Base-by-base conservation (phyloP, 2,797 vertebrate genomes). In the Sebastes nivosus region DNA sequence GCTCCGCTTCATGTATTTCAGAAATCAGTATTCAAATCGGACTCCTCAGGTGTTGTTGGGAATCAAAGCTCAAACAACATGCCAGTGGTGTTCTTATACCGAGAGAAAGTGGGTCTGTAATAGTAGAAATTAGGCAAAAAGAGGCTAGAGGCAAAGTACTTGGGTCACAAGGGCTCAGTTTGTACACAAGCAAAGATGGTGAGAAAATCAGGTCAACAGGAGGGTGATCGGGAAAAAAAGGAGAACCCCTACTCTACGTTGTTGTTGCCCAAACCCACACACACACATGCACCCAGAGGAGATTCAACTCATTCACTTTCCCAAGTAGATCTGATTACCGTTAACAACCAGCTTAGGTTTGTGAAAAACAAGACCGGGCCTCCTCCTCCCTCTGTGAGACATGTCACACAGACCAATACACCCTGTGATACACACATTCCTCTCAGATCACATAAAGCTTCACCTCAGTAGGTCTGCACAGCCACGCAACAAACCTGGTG, bases 311-410 rank as follows among this genome's bases (percentile, higher is more conserved):
- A 91, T 86, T 93, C 83, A 88, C 89, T 94, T 95, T 95, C 93
- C 92, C 93, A 95, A 95, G 92, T 95, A 86, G 95, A 90, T 95
- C 93, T 76, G 71, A 88, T 95, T 95, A 92, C 94, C 8, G 2
- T 77, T 68, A 83, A 88, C 78, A 84, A 84, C 61, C 77, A 77
- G 77, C 82, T 94, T 75, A 89, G 73, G 84, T 94, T 91, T 79
- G 79, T 84, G 89, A 87, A 93, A 93, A 92, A 90, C 71, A 88
- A 82, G 69, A 90, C 83, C 20, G 25, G 16, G 25, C 82, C 52
- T 13, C 67, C 64, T 16, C 64, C 77, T 80, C 73, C 77, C 75
- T 71, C 68, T 58, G 55, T 50, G 73, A 88, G 64, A 70, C 75
- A 81, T 72, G 81, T 75, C 79, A 85, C 81, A 81, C 72, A 79